Base-by-base conservation (phyloP, 92 coral and sea anemone species). In the Zoanthus sociatus region DNA sequence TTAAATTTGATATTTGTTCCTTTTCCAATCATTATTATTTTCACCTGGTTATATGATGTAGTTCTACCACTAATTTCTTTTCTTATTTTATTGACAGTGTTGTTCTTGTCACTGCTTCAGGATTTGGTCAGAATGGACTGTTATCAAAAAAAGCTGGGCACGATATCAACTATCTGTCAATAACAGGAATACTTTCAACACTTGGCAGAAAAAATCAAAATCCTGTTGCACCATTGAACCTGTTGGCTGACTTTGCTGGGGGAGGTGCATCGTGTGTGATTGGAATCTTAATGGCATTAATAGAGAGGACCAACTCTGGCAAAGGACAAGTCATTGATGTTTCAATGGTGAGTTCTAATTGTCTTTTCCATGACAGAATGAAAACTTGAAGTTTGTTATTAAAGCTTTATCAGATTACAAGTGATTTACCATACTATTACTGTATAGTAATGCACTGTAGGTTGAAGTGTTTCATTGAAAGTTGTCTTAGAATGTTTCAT, bases 281-380 rank as follows among this genome's bases (percentile, higher is more conserved):
- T 73, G 99, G 99, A 53, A 95, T 97, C 64, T 89, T 97, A 78
- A 20, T 97, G 92, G 98, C 99, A 15, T 91, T 97, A 88, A 77
- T 93, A 78, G 99, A 97, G 70, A 93, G 99, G 82, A 54, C 76
- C 77, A 93, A 84, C 54, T 97, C 99, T 77, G 98, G 98, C 9
- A 87, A 91, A 90, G 99, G 99, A 67, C 99, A 97, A 90, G 95
- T 97, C n/a, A 76, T 97, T 89, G 99, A 97, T 87, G 79, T 91
- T 61, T 89, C 99, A 66, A 97, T 97, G 99, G 99, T 97, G 89
- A 79, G 91, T 31, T 60, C 12, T 5, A 50, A 50, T 9, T 3
- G 10, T 50, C 7, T 50, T 11, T 2, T 50, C 42, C 42, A 37
- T 37, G 4, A 37, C 1, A 37, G 42, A 37, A 37, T 0, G 1